Evolutionary conservation across 2,113 vertebrate genomes (phyloP).

Genomic region (Antennarius striatus): DNA sequence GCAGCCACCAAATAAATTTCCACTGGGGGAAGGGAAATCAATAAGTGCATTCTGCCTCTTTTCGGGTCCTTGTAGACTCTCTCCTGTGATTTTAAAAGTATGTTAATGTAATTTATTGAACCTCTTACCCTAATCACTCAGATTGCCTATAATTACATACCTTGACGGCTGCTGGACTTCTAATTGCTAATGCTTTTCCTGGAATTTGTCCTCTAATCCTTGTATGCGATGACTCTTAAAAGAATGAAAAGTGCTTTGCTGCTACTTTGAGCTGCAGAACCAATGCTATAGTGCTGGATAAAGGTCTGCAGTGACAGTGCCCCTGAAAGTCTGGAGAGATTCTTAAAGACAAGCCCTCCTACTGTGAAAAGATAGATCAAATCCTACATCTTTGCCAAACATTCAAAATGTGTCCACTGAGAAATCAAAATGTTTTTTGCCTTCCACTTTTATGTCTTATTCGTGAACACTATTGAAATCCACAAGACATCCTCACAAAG

Average conservation of each 20-base stretch:
- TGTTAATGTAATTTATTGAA: constrained; percentile 86
- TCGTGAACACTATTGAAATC: too few species aligned
- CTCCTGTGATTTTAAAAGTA: constrained; percentile 79
- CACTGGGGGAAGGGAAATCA: constrained; percentile 78
- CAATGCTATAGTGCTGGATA: background rate
- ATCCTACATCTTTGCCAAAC: too few species aligned
- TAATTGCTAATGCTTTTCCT: constrained; percentile 85
- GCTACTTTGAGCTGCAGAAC: constrained; percentile 50
- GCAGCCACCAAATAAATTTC: constrained; percentile 80
- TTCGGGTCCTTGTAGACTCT: constrained; percentile 70
- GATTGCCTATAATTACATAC: constrained; percentile 82
- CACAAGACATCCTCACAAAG: too few species aligned
- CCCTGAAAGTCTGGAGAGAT: too few species aligned
- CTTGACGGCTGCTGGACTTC: constrained; percentile 72
- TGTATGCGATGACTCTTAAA: constrained; percentile 71
- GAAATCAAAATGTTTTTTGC: too few species aligned
- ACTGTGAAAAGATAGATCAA: too few species aligned
- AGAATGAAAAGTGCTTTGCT: constrained; percentile 69
- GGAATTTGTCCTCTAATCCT: constrained; percentile 79
- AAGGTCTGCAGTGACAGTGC: too few species aligned
- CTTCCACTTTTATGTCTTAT: too few species aligned
- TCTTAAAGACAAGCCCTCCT: too few species aligned
- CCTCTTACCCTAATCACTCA: constrained; percentile 84
- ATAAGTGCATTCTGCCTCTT: constrained; percentile 77
- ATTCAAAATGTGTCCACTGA: too few species aligned